Percentiles rank a stretch among this genome's conserved stretches.
Conservation (phyloP, 2,797 vertebrate species). For the Silurus aristotelis region DNA sequence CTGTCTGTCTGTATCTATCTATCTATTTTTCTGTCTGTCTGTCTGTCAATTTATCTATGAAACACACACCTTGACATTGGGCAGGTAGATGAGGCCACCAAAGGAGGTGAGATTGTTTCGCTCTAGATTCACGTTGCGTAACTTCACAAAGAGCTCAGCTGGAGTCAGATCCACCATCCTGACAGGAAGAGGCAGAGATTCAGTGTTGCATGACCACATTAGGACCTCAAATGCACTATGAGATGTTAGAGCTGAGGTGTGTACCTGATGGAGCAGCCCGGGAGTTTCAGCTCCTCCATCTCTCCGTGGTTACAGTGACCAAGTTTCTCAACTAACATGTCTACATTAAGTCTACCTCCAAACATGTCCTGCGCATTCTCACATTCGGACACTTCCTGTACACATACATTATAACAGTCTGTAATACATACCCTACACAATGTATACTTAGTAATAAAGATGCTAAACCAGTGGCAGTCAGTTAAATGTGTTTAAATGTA, state of each 20-base stretch:
- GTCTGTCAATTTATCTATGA: neutral
- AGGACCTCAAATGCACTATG: neutral
- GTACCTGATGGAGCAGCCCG: conserved; percentile 81
- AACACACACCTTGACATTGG: conserved; percentile 76
- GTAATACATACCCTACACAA: neutral
- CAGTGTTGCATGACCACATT: neutral
- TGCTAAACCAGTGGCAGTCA: neutral
- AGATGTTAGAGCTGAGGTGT: neutral
- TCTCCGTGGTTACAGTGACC: conserved; percentile 81
- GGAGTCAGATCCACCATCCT: conserved; percentile 80
- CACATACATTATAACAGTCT: conserved; percentile 37
- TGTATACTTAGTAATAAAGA: no score
- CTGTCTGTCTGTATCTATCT: no score
- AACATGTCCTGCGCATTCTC: conserved; percentile 85
- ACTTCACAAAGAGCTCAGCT: conserved; percentile 74
- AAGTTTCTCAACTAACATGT: conserved; percentile 84
- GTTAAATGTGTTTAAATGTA: neutral
- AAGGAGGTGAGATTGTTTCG: conserved; percentile 86
- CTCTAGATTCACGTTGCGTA: conserved; percentile 78
- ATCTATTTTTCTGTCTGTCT: no score
- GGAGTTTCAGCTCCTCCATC: conserved; percentile 79
- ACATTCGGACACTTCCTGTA: conserved; percentile 78
- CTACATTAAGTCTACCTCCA: conserved; percentile 82
- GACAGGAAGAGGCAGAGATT: neutral
- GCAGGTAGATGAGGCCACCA: conserved; percentile 82